Base-by-base conservation (phyloP, 2,888 invertebrate genomes). In the Amphimallon solstitiale region DNA sequence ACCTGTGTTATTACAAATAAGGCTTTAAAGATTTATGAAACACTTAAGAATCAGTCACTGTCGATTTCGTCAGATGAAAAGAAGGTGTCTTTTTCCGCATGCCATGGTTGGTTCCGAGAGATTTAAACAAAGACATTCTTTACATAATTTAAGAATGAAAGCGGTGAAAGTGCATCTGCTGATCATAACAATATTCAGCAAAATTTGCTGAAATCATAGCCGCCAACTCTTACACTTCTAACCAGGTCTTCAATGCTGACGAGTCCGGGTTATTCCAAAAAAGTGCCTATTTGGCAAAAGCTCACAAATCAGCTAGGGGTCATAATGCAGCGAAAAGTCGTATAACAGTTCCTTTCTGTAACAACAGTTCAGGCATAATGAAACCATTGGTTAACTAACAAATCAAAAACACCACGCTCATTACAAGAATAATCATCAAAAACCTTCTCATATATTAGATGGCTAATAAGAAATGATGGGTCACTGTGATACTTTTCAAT, bases 401-500 rank as follows among this genome's bases (percentile, higher is more conserved):
- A 23, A 5, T 23, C 23, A 23, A 23, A 23, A 23, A 23, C 23
- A 5, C 23, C 23, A 23, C 23, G 23, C 23, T 71, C 15, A 70
- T 69, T 59, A 21, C 35, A 48, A 35, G 64, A 17, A 23, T 23
- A 48, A 59, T 23, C 67, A 63, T 23, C 48, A 46, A 62, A 10
- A 51, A 59, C 9, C 49, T 70, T 37, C 63, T 40, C 38, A 63
- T 68, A 19, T 52, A 69, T 46, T 71, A 68, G 66, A 70, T 54
- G 61, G 40, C 64, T 10, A 72, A 68, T 51, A 49, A 34, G 17
- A 70, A 68, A 5, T 2, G 3, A 2, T 23, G 45, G 45, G 12
- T 45, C 14, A 14, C 45, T 15, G 45, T 15, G 14, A 45, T 9
- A 14, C 45, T 45, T 45, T 45, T 14, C 45, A 15, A 45, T 45